Percentiles rank a stretch among this genome's conserved stretches.
Evolutionary conservation across 2,797 vertebrate species (phyloP).

Genomic region (Philypnodon macrostomus): DNA sequence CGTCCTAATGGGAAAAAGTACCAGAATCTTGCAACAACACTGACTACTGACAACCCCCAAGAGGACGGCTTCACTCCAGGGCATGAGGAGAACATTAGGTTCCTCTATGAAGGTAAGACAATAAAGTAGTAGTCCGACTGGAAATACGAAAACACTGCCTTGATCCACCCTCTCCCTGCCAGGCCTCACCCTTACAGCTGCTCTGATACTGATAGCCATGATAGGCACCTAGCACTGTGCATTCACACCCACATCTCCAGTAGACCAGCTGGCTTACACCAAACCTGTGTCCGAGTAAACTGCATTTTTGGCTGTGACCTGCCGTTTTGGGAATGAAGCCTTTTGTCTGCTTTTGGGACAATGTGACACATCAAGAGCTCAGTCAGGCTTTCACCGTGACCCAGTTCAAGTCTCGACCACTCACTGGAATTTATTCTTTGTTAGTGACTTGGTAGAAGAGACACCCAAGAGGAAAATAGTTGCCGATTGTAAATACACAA

Average conservation of each 20-base stretch:
- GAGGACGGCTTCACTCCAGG: slow-evolving; percentile 83
- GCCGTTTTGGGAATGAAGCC: background rate
- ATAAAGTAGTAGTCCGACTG: background rate
- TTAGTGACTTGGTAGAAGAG: slow-evolving; percentile 45
- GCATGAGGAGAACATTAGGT: slow-evolving; percentile 91
- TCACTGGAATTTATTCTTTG: too few species aligned
- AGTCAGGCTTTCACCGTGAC: slow-evolving; percentile 14
- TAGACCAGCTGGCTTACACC: background rate
- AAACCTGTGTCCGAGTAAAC: slow-evolving; percentile 7
- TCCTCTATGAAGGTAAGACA: slow-evolving; percentile 84
- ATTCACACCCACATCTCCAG: slow-evolving; percentile 23
- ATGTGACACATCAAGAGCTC: background rate
- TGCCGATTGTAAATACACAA: background rate
- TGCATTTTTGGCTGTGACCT: background rate
- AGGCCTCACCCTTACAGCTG: slow-evolving; percentile 62
- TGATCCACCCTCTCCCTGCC: background rate
- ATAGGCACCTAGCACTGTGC: slow-evolving; percentile 15
- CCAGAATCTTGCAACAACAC: slow-evolving; percentile 67
- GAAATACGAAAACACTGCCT: slow-evolving; percentile 3
- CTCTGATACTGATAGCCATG: slow-evolving; percentile 52
- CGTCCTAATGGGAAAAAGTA: slow-evolving; percentile 86
- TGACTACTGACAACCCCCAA: slow-evolving; percentile 55
- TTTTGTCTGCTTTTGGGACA: background rate
- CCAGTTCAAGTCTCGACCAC: too few species aligned
- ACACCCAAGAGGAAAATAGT: background rate